Evolutionary conservation across 2,888 invertebrate genomes (phyloP), one percentile per base, ranked within the genome.

Genomic region (Lepetodrilus schrolli): DNA sequence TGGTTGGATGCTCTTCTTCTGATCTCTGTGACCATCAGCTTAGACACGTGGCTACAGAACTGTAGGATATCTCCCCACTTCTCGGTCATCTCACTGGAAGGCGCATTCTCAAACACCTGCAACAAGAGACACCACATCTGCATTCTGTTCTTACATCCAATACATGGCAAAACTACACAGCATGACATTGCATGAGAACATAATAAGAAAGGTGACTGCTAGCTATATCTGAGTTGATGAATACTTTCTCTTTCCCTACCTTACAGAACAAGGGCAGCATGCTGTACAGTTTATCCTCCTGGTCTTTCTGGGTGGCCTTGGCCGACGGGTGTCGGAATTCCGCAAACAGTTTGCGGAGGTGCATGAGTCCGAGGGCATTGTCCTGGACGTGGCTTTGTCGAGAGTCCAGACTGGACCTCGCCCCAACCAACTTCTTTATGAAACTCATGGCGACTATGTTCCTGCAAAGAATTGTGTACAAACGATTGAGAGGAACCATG

Each of bases 261-360:
- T 98, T 98, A 92, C 97, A 98, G 92, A 99, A 99, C 47, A 99
- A 92, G 72, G 99, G 99, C 89, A 99, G 92, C 96, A 99, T 97
- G 91, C 96, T 97, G 91, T 98, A 98, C 13, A 99, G 93, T 91
- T 97, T 96, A 88, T 95, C 95, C 92, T 98, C 97, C 72, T 88
- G 87, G 21, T 90, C 88, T 70, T 86, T 87, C 73, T 88, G 89
- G 4, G 87, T 84, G 3, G 87, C 81, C 58, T 81, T 84, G 23
- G 81, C 94, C 43, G 95, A 92, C 47, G 97, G 96, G 91, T 98
- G 96, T 38, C 95, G 95, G 89, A 96, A 97, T 91, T 98, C 98
- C 70, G 95, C 94, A 91, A 98, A 99, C 47, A 99, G 93, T 91
- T 99, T 99, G 89, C 98, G 95, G 68, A 99, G 93, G 90, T 99